Conservation (phyloP, 1,140 invertebrate species). For the Chymomyza costata region DNA sequence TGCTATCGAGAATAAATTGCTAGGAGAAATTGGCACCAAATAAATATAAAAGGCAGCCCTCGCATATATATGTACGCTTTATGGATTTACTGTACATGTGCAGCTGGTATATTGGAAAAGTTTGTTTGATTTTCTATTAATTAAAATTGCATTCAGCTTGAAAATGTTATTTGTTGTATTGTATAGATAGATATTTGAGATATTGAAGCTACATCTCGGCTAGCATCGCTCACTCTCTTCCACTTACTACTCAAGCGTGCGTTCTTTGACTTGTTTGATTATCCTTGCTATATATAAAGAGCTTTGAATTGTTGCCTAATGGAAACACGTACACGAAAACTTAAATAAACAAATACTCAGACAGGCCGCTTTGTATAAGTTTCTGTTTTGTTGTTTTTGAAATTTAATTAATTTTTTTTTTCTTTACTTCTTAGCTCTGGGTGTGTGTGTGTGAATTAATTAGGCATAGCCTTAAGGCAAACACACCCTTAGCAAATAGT, state of each 20-base stretch:
- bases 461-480: constrained; percentile 42
- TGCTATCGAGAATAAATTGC: too few species aligned
- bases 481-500: constrained; percentile 46
- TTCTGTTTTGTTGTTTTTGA: constrained; percentile 7
- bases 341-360: constrained; percentile 48
- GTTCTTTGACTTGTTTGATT: background rate
- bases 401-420: constrained; percentile 65
- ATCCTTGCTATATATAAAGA: constrained; percentile 48
- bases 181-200: constrained; percentile 33
- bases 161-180: constrained; percentile 68
- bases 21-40: too few species aligned
- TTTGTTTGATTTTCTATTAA: constrained; percentile 74
- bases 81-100: too few species aligned
- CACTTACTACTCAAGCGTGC: too few species aligned
- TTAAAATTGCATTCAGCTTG: constrained; percentile 74
- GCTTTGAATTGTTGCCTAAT: constrained; percentile 68
- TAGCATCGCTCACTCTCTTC: background rate
- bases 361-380: too few species aligned
- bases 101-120: too few species aligned
- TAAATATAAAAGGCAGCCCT: too few species aligned
- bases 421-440: too few species aligned
- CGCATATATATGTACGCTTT: too few species aligned
- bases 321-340: constrained; percentile 66
- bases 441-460: constrained; percentile 42
- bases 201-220: constrained; percentile 5